Conservation (phyloP, 2,113 vertebrate species). For the Grus americana region DNA sequence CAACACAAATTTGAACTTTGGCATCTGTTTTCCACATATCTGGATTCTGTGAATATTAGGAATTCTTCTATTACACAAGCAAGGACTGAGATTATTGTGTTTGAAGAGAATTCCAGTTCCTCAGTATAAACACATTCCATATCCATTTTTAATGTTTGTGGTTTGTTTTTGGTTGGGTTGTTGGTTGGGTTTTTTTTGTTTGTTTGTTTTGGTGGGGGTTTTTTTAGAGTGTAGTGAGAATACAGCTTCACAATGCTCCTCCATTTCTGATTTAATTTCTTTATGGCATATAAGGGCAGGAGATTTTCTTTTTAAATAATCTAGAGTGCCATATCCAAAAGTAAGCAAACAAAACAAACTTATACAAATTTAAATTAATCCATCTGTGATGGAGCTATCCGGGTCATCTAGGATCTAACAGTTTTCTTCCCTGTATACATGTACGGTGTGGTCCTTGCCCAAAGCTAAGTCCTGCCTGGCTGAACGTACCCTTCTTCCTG, state of each 20-base stretch:
- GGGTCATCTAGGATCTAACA: neutral
- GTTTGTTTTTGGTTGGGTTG: too few species aligned
- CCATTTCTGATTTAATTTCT: neutral
- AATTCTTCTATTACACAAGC: neutral
- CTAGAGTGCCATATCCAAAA: neutral
- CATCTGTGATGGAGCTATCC: neutral
- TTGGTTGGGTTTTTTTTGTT: too few species aligned
- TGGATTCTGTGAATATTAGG: neutral
- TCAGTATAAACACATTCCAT: neutral
- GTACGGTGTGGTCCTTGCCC: neutral
- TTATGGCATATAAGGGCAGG: neutral
- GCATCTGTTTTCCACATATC: constrained; percentile 25
- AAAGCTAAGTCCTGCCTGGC: neutral
- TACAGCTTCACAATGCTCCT: neutral
- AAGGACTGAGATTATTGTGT: neutral
- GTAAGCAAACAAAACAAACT: neutral
- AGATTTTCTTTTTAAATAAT: neutral
- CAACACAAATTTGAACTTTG: neutral
- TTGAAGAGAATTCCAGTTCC: neutral
- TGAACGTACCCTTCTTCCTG: neutral
- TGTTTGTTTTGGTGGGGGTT: too few species aligned
- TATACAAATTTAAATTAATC: neutral
- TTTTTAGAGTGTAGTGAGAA: neutral
- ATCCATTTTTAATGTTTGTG: neutral
- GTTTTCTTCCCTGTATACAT: neutral